Base-by-base conservation (phyloP, 2,797 vertebrate genomes). In the Eulemur albifrons region DNA sequence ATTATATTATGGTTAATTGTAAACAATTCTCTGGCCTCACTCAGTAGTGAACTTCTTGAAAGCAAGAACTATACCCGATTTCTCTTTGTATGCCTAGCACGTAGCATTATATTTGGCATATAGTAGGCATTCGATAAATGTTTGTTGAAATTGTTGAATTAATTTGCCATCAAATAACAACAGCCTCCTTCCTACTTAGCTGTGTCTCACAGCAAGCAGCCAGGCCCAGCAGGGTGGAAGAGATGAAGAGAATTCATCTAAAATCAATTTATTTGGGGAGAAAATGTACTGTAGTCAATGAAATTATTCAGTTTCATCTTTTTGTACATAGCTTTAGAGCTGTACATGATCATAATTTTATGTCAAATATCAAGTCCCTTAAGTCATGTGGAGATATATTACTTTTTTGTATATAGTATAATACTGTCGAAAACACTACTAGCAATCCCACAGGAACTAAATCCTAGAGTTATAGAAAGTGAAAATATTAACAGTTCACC, bases 171-270 rank as follows among this genome's bases (percentile, higher is more conserved):
- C 95, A 96, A 82, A 61, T 90, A 97, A 88, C 11, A 97, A 45
- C 80, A 88, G 25, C 6, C 45, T 96, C 93, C 93, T 84, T 67
- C 90, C 95, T 86, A 50, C 43, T 96, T 95, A 97, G 84, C 94
- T 83, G 52, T 85, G 88, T 95, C 95, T 84, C 83, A 67, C 95
- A 97, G 88, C 87, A 97, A 94, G 94, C 75, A 94, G 83, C n/a
- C 38, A 0, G 59, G 40, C 93, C 89, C 88, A 96, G 96, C 87
- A 85, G 95, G 90, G 73, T 69, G 18, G 88, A 75, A 92, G 90
- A 97, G n/a, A 96, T 18, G 25, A 97, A 98, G 96, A 72, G 87
- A 96, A 97, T 97, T 97, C 32, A 70, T 96, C 96, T 97, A 86
- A 97, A 98, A 97, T 88, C 38, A 87, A 73, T 96, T 96, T 93